Evolutionary conservation across 2,888 invertebrate genomes (phyloP).

Genomic region (Melinaea menophilus): DNA sequence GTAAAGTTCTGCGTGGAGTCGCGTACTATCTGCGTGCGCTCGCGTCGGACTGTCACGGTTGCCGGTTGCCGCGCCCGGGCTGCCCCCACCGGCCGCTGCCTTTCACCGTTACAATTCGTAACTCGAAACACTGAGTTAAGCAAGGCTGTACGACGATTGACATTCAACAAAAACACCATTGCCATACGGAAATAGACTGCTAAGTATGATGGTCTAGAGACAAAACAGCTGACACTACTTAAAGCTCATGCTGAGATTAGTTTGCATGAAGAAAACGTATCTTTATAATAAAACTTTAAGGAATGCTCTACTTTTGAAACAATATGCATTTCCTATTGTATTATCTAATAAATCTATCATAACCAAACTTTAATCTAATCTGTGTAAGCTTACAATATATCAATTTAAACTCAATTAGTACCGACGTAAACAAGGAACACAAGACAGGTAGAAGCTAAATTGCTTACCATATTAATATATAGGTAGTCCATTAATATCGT

Average conservation of each 20-base stretch:
- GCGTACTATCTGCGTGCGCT: slow-evolving; percentile 34
- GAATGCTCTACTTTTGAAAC: too few species aligned
- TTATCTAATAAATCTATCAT: too few species aligned
- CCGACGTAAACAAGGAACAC: too few species aligned
- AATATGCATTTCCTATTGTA: too few species aligned
- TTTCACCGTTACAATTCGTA: slow-evolving; percentile 59
- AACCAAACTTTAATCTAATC: too few species aligned
- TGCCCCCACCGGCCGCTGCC: slow-evolving; percentile 66
- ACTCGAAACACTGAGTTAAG: slow-evolving; percentile 66
- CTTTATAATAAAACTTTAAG: too few species aligned
- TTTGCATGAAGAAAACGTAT: too few species aligned
- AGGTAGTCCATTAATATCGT: too few species aligned
- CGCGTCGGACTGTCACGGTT: slow-evolving; percentile 50
- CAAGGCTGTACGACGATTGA: slow-evolving; percentile 74
- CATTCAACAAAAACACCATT: slow-evolving; percentile 69
- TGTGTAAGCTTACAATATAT: too few species aligned
- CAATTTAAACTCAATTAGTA: too few species aligned
- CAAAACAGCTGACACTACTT: slow-evolving; percentile 9
- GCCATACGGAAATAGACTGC: slow-evolving; percentile 62
- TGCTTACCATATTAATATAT: too few species aligned
- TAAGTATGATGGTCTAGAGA: slow-evolving; percentile 22
- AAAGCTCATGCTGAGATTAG: neutral
- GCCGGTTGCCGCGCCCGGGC: slow-evolving; percentile 37
- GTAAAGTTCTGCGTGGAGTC: neutral
- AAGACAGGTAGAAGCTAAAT: too few species aligned